phyloP scores from a whole-genome alignment of 2,113 vertebrate genomes.

The Podiceps cristatus region DNA sequence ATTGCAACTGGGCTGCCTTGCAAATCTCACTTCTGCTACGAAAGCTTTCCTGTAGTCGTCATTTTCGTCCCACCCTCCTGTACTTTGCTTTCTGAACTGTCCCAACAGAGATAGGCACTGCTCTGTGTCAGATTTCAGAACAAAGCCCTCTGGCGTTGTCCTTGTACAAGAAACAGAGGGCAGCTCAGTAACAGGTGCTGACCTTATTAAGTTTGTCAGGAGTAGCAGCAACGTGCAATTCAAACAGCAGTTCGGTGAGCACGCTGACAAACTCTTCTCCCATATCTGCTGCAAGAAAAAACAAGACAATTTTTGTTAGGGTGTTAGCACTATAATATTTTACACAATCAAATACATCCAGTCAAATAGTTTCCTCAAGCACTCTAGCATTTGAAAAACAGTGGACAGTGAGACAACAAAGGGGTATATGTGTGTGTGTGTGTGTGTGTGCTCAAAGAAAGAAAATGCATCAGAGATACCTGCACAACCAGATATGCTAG shows the following conservation, averaged over 20 bases:
- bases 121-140: not conserved
- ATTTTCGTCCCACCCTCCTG: not conserved
- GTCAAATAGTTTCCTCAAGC: not conserved
- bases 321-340: not conserved
- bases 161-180: not conserved
- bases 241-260: constrained; percentile 95
- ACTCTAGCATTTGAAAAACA: not conserved
- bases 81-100: not conserved
- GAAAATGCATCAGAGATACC: not conserved
- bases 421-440: not conserved
- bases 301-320: not conserved
- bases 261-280: constrained; percentile 91
- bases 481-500: not conserved
- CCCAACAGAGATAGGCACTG: not conserved
- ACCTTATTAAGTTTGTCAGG: constrained; percentile 99
- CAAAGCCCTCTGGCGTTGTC: not conserved
- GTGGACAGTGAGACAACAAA: not conserved
- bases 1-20: not conserved
- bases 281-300: constrained; percentile 76
- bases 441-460: not conserved
- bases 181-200: not conserved
- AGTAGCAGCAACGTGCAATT: constrained; percentile 94
- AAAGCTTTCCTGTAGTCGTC: not conserved
- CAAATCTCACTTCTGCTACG: not conserved
- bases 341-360: not conserved